phyloP scores from a whole-genome alignment of 2,797 vertebrate genomes.

The Dicrostonyx torquatus region DNA sequence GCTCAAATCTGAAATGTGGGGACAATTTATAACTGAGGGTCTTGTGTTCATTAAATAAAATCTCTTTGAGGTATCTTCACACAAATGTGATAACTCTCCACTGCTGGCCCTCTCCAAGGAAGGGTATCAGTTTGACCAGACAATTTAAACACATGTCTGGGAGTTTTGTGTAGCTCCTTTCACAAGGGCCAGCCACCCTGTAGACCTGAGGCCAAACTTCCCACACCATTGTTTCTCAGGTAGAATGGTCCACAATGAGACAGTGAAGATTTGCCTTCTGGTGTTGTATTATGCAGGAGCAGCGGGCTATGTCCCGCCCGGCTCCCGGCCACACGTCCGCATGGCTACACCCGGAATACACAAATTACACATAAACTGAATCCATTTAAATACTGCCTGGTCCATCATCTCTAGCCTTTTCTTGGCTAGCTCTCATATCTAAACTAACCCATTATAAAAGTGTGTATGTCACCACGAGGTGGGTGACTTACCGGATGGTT shows the following conservation, averaged over 20 bases:
- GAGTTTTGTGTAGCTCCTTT: conserved; percentile 71
- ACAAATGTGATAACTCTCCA: conserved; percentile 72
- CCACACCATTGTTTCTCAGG: neutral
- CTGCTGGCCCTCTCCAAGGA: conserved; percentile 68
- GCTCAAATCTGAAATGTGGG: conserved; percentile 74
- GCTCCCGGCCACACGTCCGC: no score
- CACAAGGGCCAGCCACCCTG: neutral
- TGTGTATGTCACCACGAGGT: no score
- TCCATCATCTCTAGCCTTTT: no score
- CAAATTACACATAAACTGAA: no score
- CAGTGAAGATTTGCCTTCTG: neutral
- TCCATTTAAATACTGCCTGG: no score
- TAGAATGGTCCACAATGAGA: neutral
- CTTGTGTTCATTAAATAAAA: conserved; percentile 70
- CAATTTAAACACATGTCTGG: conserved; percentile 77
- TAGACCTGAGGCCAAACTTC: neutral
- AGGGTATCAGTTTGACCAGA: conserved; percentile 73
- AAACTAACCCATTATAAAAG: no score
- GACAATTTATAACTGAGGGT: conserved; percentile 69
- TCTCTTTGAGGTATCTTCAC: conserved; percentile 77
- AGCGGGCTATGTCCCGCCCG: no score
- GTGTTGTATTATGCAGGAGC: no score
- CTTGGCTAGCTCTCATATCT: no score
- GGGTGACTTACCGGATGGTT: no score
- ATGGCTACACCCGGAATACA: no score